Evolutionary conservation across 2,888 invertebrate genomes (phyloP), one percentile per base, ranked within the genome.

Genomic region (Pteria penguin): DNA sequence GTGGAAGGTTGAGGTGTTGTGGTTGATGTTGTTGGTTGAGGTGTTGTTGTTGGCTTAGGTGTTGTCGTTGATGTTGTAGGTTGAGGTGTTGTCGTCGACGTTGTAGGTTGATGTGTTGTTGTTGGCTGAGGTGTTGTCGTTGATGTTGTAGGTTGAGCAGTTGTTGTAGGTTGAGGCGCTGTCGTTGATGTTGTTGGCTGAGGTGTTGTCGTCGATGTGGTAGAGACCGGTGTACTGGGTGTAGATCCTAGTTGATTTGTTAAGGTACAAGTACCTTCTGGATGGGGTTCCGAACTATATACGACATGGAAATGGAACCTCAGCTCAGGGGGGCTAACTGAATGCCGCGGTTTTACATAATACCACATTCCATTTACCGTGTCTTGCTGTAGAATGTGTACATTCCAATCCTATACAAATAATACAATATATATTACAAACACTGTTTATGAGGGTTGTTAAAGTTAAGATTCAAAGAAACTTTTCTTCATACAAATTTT

Each of bases 211-310:
- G 11, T 18, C 8, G 11, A 14, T 45, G 45, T 18, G n/a, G n/a
- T n/a, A n/a, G n/a, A n/a, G n/a, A n/a, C n/a, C n/a, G n/a, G n/a
- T n/a, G n/a, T n/a, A n/a, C n/a, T n/a, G n/a, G n/a, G n/a, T n/a
- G n/a, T n/a, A n/a, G n/a, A n/a, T n/a, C n/a, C n/a, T n/a, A n/a
- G n/a, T n/a, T n/a, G n/a, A n/a, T n/a, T n/a, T n/a, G n/a, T n/a
- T n/a, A 1, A 82, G 45, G 45, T 45, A 45, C 45, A 45, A 18
- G 45, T 45, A 18, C 45, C 45, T 18, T 45, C 11, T 45, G 45
- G 45, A 18, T 45, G 45, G 11, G 45, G 45, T 18, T 0, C 45
- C 11, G 45, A 14, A 45, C 8, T 14, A 45, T 45, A 45, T 14
- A 14, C 45, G 18, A 45, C 18, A 45, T 45, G 45, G 18, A 45